Conservation (phyloP, 1,140 invertebrate genomes). For the Drosophila murphyi region DNA sequence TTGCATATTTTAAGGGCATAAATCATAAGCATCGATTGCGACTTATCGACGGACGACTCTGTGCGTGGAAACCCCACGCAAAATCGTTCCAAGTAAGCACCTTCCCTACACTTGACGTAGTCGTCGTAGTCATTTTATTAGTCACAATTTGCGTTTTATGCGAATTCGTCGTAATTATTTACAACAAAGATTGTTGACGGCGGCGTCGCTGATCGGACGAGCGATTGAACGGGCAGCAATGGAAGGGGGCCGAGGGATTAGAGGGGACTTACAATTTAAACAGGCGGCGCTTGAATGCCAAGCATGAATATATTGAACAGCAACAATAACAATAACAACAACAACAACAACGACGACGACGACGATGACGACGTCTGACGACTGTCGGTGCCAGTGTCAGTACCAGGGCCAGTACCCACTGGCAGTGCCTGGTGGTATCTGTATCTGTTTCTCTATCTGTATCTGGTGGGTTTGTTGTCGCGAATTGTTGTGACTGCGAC, state of each 20-base stretch:
- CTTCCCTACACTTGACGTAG: slow-evolving; percentile 38
- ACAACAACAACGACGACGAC: too few species aligned
- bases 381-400: slow-evolving; percentile 14
- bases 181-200: slow-evolving; percentile 57
- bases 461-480: slow-evolving; percentile 62
- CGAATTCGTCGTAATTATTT: slow-evolving; percentile 70
- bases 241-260: background rate
- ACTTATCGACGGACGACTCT: slow-evolving; percentile 39
- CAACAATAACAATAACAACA: slow-evolving; percentile 11
- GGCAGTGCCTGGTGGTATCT: slow-evolving; percentile 19
- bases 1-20: slow-evolving; percentile 33
- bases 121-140: slow-evolving; percentile 53
- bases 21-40: slow-evolving; percentile 62
- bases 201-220: slow-evolving; percentile 9
- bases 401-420: slow-evolving; percentile 12
- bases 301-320: slow-evolving; percentile 32
- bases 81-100: slow-evolving; percentile 28
- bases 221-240: background rate
- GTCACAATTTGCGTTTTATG: slow-evolving; percentile 60
- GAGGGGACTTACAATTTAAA: slow-evolving; percentile 51
- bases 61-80: slow-evolving; percentile 45
- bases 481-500: slow-evolving; percentile 12
- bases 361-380: slow-evolving; percentile 6
- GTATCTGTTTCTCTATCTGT: slow-evolving; percentile 59
- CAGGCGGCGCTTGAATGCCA: slow-evolving; percentile 58